These are phyloP conservation scores for Oscheius onirici DNA, from an alignment of 2,888 invertebrate genomes.

Conservation along the genomic window DNA sequence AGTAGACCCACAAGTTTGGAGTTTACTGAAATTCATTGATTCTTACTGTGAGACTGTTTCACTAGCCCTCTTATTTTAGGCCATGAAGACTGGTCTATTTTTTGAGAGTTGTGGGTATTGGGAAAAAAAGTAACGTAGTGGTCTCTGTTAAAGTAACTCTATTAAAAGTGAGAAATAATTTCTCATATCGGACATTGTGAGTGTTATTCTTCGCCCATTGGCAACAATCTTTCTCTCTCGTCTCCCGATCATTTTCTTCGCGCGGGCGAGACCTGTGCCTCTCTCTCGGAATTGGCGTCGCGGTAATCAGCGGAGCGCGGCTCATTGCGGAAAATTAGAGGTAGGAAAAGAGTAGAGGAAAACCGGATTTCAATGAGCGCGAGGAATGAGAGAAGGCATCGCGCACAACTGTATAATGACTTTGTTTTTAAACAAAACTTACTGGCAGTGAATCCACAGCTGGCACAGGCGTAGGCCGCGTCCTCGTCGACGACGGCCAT, in stretches of 20 bases:
- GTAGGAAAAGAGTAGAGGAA: constrained; percentile 2
- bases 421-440: constrained; percentile 34
- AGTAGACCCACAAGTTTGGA: too few species aligned
- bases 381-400: constrained; percentile 1
- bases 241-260: neutral
- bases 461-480: constrained; percentile 54
- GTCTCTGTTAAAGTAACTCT: too few species aligned
- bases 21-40: too few species aligned
- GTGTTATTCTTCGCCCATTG: neutral
- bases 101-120: too few species aligned
- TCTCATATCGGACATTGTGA: too few species aligned
- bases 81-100: too few species aligned
- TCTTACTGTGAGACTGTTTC: too few species aligned
- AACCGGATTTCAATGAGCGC: constrained; percentile 32
- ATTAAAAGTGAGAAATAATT: too few species aligned
- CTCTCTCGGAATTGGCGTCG: neutral
- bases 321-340: constrained; percentile 33
- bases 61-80: too few species aligned
- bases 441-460: constrained; percentile 56
- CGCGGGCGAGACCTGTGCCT: neutral
- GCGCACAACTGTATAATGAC: constrained; percentile 13
- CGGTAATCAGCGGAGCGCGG: constrained; percentile 30
- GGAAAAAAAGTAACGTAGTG: too few species aligned
- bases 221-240: neutral
- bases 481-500: constrained; percentile 48